Conservation (phyloP, 2,113 vertebrate genomes). For the Chloropsis cyanopogon region DNA sequence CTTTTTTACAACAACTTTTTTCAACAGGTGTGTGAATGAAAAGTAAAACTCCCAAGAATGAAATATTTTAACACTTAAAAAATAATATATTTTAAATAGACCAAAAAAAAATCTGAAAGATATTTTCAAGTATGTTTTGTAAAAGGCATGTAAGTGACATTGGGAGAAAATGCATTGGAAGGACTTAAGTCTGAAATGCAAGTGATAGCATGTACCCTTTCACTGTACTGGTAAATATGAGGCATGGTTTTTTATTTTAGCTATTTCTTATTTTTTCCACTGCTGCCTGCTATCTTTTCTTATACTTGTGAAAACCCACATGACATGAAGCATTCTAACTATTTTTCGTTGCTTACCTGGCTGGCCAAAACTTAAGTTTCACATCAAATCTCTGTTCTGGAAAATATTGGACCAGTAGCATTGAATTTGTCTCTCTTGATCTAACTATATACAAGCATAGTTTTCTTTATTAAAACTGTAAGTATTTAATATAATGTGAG, state of each 20-base stretch:
- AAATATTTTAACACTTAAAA: neutral
- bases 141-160: neutral
- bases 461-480: neutral
- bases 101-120: accelerated
- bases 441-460: neutral
- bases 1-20: neutral
- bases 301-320: neutral
- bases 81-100: neutral
- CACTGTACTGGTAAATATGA: neutral
- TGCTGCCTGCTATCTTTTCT: neutral
- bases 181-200: neutral
- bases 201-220: neutral
- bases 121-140: neutral
- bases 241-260: neutral
- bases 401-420: neutral
- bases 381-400: neutral
- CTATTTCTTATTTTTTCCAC: neutral
- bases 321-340: neutral
- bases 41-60: neutral
- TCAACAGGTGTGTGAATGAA: neutral
- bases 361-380: neutral
- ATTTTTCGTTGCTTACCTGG: neutral
- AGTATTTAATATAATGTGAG: neutral
- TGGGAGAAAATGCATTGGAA: neutral
- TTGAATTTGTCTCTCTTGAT: neutral